Percentiles rank a stretch among this genome's conserved stretches.
These are phyloP conservation scores for Psittacula echo DNA, from an alignment of 2,797 vertebrate genomes.

Conservation along the genomic window DNA sequence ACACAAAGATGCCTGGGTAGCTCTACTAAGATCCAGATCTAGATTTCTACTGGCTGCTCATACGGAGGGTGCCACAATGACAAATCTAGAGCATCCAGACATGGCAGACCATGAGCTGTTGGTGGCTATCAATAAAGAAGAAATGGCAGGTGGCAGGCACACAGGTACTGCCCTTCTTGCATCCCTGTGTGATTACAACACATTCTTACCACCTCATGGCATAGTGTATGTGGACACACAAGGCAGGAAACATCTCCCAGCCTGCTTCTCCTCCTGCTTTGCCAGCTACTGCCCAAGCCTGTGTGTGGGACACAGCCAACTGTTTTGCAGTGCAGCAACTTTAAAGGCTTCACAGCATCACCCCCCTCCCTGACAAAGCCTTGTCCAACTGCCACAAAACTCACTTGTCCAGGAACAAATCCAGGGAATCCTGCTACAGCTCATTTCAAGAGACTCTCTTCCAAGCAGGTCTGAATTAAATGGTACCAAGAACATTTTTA, in stretches of 20 bases:
- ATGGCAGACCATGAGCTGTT: background rate
- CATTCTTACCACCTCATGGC: background rate
- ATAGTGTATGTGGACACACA: fast-evolving
- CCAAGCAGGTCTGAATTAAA: conserved; percentile 68
- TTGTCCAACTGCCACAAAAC: conserved; percentile 29
- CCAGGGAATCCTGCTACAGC: conserved; percentile 61
- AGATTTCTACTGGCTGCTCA: background rate
- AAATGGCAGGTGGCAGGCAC: background rate
- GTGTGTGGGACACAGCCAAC: background rate
- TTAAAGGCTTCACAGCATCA: conserved; percentile 1
- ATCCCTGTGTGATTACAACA: background rate
- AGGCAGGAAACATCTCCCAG: background rate
- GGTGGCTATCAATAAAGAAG: background rate
- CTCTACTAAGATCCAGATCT: background rate
- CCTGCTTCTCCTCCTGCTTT: background rate
- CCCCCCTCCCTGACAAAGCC: background rate
- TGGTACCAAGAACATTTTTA: conserved; percentile 62
- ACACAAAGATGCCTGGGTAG: background rate
- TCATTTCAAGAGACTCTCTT: conserved; percentile 59
- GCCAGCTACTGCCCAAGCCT: background rate
- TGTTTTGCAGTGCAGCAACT: background rate
- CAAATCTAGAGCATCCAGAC: background rate
- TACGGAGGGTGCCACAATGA: background rate
- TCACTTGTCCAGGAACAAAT: conserved; percentile 69
- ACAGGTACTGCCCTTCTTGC: background rate